Evolutionary conservation across 2,888 invertebrate species (phyloP).

Genomic region (Hyalella azteca): DNA sequence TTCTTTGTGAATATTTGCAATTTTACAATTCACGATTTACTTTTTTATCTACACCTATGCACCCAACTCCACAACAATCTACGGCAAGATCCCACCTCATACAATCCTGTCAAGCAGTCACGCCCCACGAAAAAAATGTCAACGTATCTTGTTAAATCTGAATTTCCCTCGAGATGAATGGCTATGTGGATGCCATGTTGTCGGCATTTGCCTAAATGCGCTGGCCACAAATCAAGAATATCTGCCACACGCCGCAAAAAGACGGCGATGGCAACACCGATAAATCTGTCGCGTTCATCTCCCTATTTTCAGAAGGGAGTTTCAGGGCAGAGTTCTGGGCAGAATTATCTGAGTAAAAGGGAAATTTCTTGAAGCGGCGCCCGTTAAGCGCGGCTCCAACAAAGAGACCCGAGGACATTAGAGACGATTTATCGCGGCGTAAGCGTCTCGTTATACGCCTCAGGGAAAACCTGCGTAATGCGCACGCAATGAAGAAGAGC

Average conservation of each 20-base stretch:
- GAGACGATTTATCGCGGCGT: conserved; percentile 6
- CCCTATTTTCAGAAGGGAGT: background rate
- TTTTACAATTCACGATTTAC: no score
- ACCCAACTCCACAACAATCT: no score
- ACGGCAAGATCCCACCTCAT: no score
- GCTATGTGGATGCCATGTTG: no score
- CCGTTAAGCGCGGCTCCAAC: background rate
- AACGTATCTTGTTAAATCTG: no score
- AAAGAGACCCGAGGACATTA: conserved; percentile 5
- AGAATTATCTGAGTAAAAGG: conserved; percentile 22
- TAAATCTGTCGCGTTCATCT: conserved; percentile 18
- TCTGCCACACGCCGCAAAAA: background rate
- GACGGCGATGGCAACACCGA: background rate
- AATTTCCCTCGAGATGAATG: no score
- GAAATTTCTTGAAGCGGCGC: background rate
- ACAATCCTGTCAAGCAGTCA: no score
- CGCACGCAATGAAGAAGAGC: conserved; percentile 19
- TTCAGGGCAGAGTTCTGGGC: background rate
- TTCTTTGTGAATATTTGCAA: no score
- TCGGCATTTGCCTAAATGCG: background rate
- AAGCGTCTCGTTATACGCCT: conserved; percentile 19
- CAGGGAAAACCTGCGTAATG: background rate
- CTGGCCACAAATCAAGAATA: background rate
- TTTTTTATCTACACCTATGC: no score
- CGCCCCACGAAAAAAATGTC: no score